Percentiles rank a stretch among this genome's conserved stretches.
These are phyloP conservation scores for Lepeophtheirus salmonis DNA, from an alignment of 1,140 invertebrate genomes.

Conservation along the genomic window DNA sequence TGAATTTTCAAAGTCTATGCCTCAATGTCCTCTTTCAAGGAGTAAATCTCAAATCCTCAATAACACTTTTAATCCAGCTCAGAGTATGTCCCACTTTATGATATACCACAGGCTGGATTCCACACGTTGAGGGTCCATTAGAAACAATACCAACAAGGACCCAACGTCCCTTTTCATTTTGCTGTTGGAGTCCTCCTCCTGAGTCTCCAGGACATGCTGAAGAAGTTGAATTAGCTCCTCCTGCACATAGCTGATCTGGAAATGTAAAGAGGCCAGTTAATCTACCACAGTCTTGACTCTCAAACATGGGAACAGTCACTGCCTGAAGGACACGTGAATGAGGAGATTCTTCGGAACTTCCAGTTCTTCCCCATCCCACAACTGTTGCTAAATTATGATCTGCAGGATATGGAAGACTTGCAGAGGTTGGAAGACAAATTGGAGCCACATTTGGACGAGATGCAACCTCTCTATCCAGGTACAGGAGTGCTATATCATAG, in stretches of 20 bases:
- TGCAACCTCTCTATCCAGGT: conserved; percentile 4
- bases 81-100: conserved; percentile 12
- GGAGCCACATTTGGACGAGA: conserved; percentile 7
- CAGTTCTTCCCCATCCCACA: conserved; percentile 7
- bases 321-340: conserved; percentile 9
- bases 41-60: background rate
- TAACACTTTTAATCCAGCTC: background rate
- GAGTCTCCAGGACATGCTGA: conserved; percentile 7
- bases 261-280: background rate
- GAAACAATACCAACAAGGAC: conserved; percentile 11
- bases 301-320: conserved; percentile 5
- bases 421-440: conserved; percentile 7
- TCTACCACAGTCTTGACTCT: background rate
- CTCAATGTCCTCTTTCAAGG: background rate
- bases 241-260: conserved; percentile 10
- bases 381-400: background rate
- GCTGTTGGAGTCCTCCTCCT: conserved; percentile 10
- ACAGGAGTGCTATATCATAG: conserved; percentile 9
- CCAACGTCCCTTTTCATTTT: conserved; percentile 9
- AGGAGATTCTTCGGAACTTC: background rate
- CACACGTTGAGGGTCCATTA: conserved; percentile 11
- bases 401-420: background rate
- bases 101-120: conserved; percentile 11
- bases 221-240: background rate
- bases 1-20: background rate